Evolutionary conservation across 2,113 vertebrate genomes (phyloP), one percentile per base, ranked within the genome.

Genomic region (Toxotes jaculatrix): DNA sequence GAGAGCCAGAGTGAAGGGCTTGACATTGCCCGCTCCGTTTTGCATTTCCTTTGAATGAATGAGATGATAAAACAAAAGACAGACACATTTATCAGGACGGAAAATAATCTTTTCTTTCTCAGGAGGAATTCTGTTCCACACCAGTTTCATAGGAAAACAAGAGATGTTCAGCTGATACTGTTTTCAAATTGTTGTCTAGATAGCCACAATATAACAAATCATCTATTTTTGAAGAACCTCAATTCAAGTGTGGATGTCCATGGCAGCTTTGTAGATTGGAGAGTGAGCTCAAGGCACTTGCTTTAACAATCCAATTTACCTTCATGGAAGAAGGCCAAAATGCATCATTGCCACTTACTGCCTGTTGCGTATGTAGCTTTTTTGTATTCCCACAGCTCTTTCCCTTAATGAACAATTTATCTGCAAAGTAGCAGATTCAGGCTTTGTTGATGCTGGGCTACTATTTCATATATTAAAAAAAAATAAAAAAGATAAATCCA

Each of bases 231-330:
- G 47, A 53, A 59, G 47, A 40, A 42, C 31, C 75, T 57, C 36
- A 21, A 12, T 72, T 63, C 36, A 40, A 59, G 47, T 4, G 59
- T 36, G 66, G 61, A 47, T n/a, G 43, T 49, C 7, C 7, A 5
- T 60, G 57, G 64, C 43, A 56, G 60, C 88, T 47, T 47, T 74
- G 51, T 67, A 60, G 69, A 84, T 72, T 49, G 74, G 56, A 84
- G 45, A 71, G 43, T 49, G 38, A 61, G 74, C 81, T 71, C 19
- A 36, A 27, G 66, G 79, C 77, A 49, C 32, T 53, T 68, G 19
- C 23, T 88, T 89, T 77, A 80, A 81, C 74, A 87, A 79, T 80
- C 74, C 86, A 86, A 90, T 92, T 85, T 85, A 62, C 55, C 82
- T 82, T 42, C 49, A 56, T 81, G 87, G 67, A 84, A 55, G 38